These are phyloP conservation scores for Ridgeia piscesae DNA, from an alignment of 1,140 invertebrate genomes.

Conservation along the genomic window DNA sequence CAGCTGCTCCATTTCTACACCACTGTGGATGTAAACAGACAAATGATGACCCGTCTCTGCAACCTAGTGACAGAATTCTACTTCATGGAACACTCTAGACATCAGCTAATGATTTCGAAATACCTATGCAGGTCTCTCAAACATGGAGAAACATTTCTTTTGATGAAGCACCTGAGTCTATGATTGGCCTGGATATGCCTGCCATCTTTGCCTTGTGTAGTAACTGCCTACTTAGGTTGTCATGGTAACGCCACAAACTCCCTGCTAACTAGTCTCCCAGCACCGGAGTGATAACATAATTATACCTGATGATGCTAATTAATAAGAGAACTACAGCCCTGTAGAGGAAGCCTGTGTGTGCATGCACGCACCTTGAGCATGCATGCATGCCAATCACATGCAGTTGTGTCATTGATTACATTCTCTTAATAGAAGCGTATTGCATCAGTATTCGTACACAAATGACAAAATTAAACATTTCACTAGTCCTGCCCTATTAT, in stretches of 20 bases:
- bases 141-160: background rate
- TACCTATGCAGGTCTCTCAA: background rate
- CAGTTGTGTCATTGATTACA: too few relatives aligned
- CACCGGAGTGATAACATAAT: background rate
- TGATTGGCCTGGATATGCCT: background rate
- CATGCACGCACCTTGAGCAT: too few relatives aligned
- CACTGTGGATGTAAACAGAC: background rate
- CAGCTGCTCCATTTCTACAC: background rate
- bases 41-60: background rate
- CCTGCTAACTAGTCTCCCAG: background rate
- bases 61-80: background rate
- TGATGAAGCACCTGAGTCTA: background rate
- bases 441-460: too few relatives aligned
- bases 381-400: too few relatives aligned
- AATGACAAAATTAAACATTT: too few relatives aligned
- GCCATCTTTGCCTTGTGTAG: background rate
- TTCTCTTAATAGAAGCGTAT: too few relatives aligned
- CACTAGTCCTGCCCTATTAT: too few relatives aligned
- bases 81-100: background rate
- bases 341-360: background rate
- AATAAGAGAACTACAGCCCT: background rate
- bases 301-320: background rate
- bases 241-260: background rate
- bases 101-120: background rate
- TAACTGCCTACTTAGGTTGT: background rate